Evolutionary conservation across 2,113 vertebrate genomes (phyloP).

Genomic region (Pseudonaja textilis): DNA sequence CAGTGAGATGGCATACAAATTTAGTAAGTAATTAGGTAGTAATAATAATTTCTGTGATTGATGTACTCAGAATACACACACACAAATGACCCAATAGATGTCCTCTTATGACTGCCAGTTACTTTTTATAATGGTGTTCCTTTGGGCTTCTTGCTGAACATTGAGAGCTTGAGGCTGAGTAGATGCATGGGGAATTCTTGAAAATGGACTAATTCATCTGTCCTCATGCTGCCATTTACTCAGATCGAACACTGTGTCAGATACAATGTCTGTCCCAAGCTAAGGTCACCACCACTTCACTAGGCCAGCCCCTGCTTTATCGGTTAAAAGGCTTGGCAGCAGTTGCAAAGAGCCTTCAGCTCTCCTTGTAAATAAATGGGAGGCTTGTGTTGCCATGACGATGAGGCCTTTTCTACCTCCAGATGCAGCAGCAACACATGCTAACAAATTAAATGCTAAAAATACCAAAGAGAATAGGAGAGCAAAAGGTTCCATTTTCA

Average conservation of each 20-base stretch:
- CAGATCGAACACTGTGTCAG: not conserved
- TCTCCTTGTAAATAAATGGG: constrained; percentile 41
- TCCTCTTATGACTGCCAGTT: not conserved
- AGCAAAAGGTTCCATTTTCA: not conserved
- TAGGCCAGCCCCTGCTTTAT: constrained; percentile 29
- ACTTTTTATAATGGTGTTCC: not conserved
- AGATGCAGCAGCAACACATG: not conserved
- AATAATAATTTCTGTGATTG: not conserved
- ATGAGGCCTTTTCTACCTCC: constrained; percentile 18
- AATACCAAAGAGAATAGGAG: constrained; percentile 36
- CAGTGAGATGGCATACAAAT: not conserved
- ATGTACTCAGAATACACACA: not conserved
- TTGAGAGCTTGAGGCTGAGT: not conserved
- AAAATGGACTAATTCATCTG: not conserved
- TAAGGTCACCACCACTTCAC: constrained; percentile 20
- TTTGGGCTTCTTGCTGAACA: not conserved
- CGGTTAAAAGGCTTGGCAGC: constrained; percentile 39
- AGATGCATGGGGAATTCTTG: not conserved
- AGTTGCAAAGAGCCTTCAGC: constrained; percentile 26
- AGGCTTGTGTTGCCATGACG: constrained; percentile 39
- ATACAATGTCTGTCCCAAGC: not conserved
- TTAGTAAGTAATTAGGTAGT: not conserved
- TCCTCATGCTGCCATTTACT: not conserved
- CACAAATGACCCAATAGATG: not conserved
- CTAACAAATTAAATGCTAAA: constrained; percentile 40